These are phyloP conservation scores for Magallana nippona DNA, from an alignment of 2,888 invertebrate genomes.

Conservation along the genomic window DNA sequence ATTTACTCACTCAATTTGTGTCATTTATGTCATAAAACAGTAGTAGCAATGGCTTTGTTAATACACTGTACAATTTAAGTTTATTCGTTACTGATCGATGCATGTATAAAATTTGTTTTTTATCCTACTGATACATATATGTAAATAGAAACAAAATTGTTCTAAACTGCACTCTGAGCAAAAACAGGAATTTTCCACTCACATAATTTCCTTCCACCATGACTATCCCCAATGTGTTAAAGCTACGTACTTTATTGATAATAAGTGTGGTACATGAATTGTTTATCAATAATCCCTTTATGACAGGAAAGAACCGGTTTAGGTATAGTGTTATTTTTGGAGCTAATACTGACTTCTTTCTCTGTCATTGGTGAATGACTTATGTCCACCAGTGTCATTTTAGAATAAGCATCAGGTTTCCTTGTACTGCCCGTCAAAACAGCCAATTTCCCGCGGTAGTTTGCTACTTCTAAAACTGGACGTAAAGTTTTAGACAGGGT, in stretches of 20 bases:
- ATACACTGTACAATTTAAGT: no score
- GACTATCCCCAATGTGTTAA: no score
- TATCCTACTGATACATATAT: no score
- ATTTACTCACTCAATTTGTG: no score
- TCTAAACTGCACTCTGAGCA: no score
- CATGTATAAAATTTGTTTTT: no score
- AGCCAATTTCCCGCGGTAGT: constrained; percentile 52
- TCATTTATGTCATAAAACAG: no score
- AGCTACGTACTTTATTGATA: constrained; percentile 50
- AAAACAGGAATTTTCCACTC: no score
- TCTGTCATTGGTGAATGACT: constrained; percentile 42
- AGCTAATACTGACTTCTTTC: constrained; percentile 44
- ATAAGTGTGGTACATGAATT: constrained; percentile 63
- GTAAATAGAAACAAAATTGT: no score
- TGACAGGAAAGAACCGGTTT: constrained; percentile 58
- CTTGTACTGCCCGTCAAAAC: constrained; percentile 47
- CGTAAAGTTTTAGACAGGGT: constrained; percentile 38
- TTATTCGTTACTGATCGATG: no score
- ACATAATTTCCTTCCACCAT: no score
- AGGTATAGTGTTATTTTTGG: constrained; percentile 51
- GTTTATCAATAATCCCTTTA: constrained; percentile 56
- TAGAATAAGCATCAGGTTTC: constrained; percentile 34
- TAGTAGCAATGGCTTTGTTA: no score
- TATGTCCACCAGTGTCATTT: constrained; percentile 51
- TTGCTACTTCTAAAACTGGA: constrained; percentile 52